These are phyloP conservation scores for Rapana venosa DNA, from an alignment of 2,888 invertebrate species.

Conservation along the genomic window DNA sequence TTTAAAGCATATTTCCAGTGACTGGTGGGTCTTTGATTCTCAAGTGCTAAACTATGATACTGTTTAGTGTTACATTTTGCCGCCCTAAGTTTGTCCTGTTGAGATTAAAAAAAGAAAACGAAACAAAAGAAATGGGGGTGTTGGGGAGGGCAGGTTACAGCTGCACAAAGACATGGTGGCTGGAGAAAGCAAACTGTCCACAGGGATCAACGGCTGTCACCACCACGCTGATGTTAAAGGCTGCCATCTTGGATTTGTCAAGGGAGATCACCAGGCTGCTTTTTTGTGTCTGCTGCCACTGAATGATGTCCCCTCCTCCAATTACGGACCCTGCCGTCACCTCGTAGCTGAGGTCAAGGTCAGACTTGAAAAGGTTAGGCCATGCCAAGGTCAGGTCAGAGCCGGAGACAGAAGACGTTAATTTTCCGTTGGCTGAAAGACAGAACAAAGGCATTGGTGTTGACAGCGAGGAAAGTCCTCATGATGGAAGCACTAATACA, in stretches of 20 bases:
- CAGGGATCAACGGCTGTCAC: slow-evolving; percentile 30
- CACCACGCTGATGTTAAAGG: neutral
- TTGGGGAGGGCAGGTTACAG: neutral
- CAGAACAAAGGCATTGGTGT: neutral
- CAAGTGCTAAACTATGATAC: too few relatives aligned
- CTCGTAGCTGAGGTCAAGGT: slow-evolving; percentile 22
- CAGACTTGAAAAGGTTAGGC: slow-evolving; percentile 25
- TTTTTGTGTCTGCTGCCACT: neutral
- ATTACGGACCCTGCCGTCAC: slow-evolving; percentile 19
- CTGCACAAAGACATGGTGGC: neutral
- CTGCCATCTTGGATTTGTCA: neutral
- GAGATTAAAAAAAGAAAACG: neutral
- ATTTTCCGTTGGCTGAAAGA: slow-evolving; percentile 8
- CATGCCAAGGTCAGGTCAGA: slow-evolving; percentile 5
- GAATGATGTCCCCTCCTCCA: slow-evolving; percentile 17
- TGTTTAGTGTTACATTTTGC: too few relatives aligned
- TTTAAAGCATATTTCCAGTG: too few relatives aligned
- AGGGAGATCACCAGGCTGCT: slow-evolving; percentile 17
- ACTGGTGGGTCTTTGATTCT: too few relatives aligned
- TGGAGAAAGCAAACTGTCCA: neutral
- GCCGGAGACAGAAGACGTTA: neutral
- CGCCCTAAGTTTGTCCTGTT: neutral
- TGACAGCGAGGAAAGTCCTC: neutral
- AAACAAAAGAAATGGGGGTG: neutral
- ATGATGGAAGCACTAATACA: too few relatives aligned